A percentile compares a stretch with the other conserved stretches of the same genome.
phyloP scores from a whole-genome alignment of 2,888 invertebrate genomes.

The Eristalis pertinax region DNA sequence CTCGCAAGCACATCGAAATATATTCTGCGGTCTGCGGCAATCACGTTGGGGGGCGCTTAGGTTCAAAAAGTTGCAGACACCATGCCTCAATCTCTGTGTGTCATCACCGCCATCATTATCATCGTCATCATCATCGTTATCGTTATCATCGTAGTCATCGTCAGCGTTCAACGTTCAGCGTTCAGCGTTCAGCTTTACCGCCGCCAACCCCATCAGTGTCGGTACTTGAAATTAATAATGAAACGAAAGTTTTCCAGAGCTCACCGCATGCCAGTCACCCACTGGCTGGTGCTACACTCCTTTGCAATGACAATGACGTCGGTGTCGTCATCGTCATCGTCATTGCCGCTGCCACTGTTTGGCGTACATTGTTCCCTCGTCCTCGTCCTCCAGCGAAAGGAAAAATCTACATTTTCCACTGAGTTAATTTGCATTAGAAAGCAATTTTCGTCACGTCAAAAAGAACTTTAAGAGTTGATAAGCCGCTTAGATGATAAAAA shows the following conservation, averaged over 20 bases:
- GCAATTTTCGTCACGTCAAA: conserved; percentile 72
- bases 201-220: conserved; percentile 39
- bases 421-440: conserved; percentile 72
- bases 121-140: conserved; percentile 32
- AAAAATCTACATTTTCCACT: conserved; percentile 67
- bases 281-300: neutral
- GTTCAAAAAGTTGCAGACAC: conserved; percentile 12
- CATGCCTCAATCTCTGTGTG: conserved; percentile 36
- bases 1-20: conserved; percentile 25
- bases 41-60: conserved; percentile 8
- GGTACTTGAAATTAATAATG: conserved; percentile 67
- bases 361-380: conserved; percentile 3
- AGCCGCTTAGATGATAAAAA: conserved; percentile 68
- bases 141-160: neutral
- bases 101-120: conserved; percentile 24
- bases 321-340: conserved; percentile 6
- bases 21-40: conserved; percentile 59
- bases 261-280: conserved; percentile 65
- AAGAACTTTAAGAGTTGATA: conserved; percentile 71
- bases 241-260: conserved; percentile 64
- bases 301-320: conserved; percentile 42
- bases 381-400: conserved; percentile 2
- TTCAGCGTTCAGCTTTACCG: no score
- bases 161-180: neutral
- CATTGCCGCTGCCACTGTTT: neutral